A percentile compares a stretch with the other conserved stretches of the same genome.
phyloP scores from a whole-genome alignment of 1,140 invertebrate genomes.

The Bicyclus anynana region DNA sequence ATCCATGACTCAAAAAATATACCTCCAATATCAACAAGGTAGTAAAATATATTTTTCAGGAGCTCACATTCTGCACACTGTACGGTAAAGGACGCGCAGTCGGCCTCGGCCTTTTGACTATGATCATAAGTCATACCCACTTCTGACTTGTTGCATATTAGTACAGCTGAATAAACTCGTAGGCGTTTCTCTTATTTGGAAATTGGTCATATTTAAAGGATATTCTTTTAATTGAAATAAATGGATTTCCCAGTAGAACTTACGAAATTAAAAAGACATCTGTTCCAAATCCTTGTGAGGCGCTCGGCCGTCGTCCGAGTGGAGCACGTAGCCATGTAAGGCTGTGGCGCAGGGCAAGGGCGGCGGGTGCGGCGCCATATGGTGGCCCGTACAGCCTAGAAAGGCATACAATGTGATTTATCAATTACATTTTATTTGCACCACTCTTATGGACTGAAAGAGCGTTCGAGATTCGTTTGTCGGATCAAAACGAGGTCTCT shows the following conservation, averaged over 20 bases:
- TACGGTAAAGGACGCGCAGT: no score
- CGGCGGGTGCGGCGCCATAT: slow-evolving; percentile 19
- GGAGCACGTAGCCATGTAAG: slow-evolving; percentile 6
- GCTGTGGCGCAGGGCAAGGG: slow-evolving; percentile 16
- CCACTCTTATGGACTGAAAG: neutral
- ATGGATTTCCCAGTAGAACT: neutral
- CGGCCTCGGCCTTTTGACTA: no score
- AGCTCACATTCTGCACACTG: no score
- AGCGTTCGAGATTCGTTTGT: neutral
- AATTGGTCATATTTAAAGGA: no score
- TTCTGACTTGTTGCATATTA: no score
- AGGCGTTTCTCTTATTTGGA: no score
- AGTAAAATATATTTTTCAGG: no score
- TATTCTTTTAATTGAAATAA: neutral
- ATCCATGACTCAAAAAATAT: no score
- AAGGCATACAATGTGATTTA: slow-evolving; percentile 6
- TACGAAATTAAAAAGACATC: slow-evolving; percentile 4
- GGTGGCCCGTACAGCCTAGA: slow-evolving; percentile 10
- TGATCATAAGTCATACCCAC: no score
- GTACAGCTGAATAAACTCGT: no score
- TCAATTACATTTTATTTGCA: slow-evolving; percentile 1
- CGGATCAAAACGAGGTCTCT: neutral
- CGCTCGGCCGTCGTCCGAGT: neutral
- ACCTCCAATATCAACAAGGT: no score
- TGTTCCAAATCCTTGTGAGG: slow-evolving; percentile 16